Base-by-base conservation (phyloP, 2,888 invertebrate genomes). In the Acrobasis repandana region DNA sequence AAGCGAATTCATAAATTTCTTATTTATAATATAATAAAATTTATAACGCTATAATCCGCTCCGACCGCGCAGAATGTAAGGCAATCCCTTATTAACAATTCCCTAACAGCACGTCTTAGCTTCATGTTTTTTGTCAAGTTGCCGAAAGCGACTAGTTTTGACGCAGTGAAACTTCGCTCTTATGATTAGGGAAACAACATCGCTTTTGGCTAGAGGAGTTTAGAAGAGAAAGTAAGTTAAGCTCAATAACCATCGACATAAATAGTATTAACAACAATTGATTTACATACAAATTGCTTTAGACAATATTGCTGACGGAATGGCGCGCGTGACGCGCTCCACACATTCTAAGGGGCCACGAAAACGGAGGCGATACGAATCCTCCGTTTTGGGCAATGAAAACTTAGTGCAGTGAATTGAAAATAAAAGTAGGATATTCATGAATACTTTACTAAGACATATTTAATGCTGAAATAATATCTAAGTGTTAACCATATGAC, bases 211-310 rank as follows among this genome's bases (percentile, higher is more conserved):
- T 63, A 71, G 73, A 65, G 64, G 67, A 72, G 74, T 71, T 65
- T 56, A 64, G 67, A 65, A 69, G 78, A 72, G 80, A 82, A 83
- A 86, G 86, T 88, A 82, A 86, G 89, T 88, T 81, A 86, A 85
- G 88, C 88, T 86, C 90, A 85, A 90, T 90, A 90, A 90, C 89
- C 88, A 86, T 88, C 82, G 88, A 72, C 88, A 90, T 90, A 91
- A 90, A 92, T 90, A 90, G 90, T 89, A 90, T 92, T 91, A 90
- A 90, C 90, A 90, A 90, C 90, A 88, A 91, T 90, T 88, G 91
- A 92, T 92, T 92, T 90, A 90, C 91, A 92, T 92, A 92, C 91
- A 91, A 90, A 92, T 92, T 90, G 91, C 90, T 91, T 90, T 88
- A 90, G 90, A 91, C 90, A 89, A 90, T 91, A 91, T 90, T 88